phyloP scores from a whole-genome alignment of 2,888 invertebrate genomes.

The Cantharis rustica region DNA sequence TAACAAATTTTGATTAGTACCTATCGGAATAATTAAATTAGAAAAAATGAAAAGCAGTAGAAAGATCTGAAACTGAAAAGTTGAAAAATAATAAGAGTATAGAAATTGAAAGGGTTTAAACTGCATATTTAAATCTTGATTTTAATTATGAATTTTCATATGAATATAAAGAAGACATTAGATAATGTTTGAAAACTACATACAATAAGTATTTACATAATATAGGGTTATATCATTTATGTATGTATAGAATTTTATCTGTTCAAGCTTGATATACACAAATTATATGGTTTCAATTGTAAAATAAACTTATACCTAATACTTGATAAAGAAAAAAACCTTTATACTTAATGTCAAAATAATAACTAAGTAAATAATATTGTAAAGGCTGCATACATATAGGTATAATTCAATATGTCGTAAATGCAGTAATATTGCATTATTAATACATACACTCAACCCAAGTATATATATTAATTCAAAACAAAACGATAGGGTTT shows the following conservation, averaged over 20 bases:
- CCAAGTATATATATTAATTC: background rate
- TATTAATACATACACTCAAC: background rate
- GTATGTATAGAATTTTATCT: background rate
- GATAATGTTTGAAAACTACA: background rate
- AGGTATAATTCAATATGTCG: background rate
- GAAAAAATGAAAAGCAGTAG: too few species aligned
- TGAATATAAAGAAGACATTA: background rate
- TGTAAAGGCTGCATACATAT: background rate
- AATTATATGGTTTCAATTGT: background rate
- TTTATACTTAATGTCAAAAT: background rate
- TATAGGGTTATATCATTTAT: background rate
- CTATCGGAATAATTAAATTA: too few species aligned
- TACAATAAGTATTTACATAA: background rate
- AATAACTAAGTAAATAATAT: background rate
- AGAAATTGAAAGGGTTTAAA: too few species aligned
- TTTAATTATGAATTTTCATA: too few species aligned
- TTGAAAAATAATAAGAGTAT: too few species aligned
- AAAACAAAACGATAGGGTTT: background rate
- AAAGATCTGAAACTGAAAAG: too few species aligned
- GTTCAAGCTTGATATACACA: background rate
- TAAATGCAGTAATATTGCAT: background rate
- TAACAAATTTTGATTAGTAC: too few species aligned
- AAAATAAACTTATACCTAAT: background rate
- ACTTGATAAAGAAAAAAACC: background rate
- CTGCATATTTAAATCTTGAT: too few species aligned